These are phyloP conservation scores for Leptodactylus fuscus DNA, from an alignment of 2,113 vertebrate species.

Conservation along the genomic window DNA sequence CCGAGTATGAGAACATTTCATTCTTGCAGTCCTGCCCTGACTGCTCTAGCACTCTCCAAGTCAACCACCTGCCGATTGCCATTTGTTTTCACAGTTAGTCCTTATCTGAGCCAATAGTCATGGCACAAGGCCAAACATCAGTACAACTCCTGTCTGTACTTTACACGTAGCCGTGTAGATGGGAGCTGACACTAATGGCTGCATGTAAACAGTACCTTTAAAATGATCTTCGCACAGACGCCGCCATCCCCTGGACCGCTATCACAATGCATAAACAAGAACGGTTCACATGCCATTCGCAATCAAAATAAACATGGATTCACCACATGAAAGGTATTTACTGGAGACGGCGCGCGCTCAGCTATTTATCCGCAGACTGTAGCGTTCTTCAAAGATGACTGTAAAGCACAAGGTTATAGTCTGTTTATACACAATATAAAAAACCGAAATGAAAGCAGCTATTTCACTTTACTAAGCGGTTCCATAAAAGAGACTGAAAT, in stretches of 20 bases:
- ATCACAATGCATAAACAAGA: constrained; percentile 29
- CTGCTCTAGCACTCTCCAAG: not conserved
- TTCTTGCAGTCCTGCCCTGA: constrained; percentile 22
- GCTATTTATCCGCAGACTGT: constrained; percentile 8
- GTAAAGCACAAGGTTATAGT: constrained; percentile 54
- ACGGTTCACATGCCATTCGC: constrained; percentile 28
- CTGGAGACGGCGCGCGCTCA: not conserved
- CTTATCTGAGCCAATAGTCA: constrained; percentile 28
- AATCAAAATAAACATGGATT: constrained; percentile 43
- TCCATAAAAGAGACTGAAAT: constrained; percentile 58
- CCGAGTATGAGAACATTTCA: not conserved
- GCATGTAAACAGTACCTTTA: constrained; percentile 22
- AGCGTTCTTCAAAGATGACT: not conserved
- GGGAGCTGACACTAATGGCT: constrained; percentile 28
- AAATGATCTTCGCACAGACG: not conserved
- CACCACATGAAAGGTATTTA: constrained; percentile 6
- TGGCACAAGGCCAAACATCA: constrained; percentile 42
- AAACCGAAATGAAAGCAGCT: constrained; percentile 60
- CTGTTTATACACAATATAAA: constrained; percentile 51
- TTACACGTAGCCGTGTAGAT: constrained; percentile 18
- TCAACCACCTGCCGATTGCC: constrained; percentile 17
- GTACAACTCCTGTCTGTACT: constrained; percentile 12
- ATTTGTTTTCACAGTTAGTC: constrained; percentile 5
- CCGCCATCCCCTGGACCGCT: not conserved
- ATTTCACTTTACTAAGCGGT: constrained; percentile 59